These are phyloP conservation scores for Paracentrotus lividus DNA, from an alignment of 53 echinoderm and acorn worm genomes.

Conservation along the genomic window DNA sequence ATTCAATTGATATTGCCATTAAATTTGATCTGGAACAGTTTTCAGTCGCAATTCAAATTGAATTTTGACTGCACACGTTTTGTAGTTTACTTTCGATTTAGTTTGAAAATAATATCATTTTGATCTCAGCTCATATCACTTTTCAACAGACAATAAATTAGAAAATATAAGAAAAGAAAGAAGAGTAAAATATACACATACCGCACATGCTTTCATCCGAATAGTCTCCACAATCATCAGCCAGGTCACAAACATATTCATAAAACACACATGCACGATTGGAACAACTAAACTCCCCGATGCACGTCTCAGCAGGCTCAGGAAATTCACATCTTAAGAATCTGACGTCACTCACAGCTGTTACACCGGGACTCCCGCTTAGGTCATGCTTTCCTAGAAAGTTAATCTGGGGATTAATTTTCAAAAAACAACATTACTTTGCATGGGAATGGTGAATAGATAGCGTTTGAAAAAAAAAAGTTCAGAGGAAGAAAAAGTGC, in stretches of 20 bases:
- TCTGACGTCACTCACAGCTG: constrained; percentile 34
- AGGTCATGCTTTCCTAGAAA: not conserved
- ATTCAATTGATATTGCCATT: too few relatives aligned
- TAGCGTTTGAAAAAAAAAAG: too few relatives aligned
- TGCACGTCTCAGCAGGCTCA: constrained; percentile 35
- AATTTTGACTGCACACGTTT: too few relatives aligned
- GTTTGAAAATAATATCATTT: too few relatives aligned
- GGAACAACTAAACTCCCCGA: constrained; percentile 82
- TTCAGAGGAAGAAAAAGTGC: too few relatives aligned
- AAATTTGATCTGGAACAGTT: too few relatives aligned
- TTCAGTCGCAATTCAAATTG: too few relatives aligned
- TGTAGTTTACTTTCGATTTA: too few relatives aligned
- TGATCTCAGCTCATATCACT: too few relatives aligned
- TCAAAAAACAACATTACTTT: not conserved
- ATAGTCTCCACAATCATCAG: constrained; percentile 91
- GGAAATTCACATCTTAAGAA: constrained; percentile 72
- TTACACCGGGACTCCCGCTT: not conserved
- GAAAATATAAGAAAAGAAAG: too few relatives aligned
- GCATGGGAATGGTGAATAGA: too few relatives aligned
- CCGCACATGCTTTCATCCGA: constrained; percentile 84
- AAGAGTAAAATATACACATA: constrained; percentile 39
- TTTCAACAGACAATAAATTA: too few relatives aligned
- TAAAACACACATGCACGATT: constrained; percentile 80
- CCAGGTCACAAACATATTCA: constrained; percentile 81
- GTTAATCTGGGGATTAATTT: not conserved